A percentile compares a stretch with the other conserved stretches of the same genome.
Conservation (phyloP, 2,888 invertebrate species). For the Eristalis tenax region DNA sequence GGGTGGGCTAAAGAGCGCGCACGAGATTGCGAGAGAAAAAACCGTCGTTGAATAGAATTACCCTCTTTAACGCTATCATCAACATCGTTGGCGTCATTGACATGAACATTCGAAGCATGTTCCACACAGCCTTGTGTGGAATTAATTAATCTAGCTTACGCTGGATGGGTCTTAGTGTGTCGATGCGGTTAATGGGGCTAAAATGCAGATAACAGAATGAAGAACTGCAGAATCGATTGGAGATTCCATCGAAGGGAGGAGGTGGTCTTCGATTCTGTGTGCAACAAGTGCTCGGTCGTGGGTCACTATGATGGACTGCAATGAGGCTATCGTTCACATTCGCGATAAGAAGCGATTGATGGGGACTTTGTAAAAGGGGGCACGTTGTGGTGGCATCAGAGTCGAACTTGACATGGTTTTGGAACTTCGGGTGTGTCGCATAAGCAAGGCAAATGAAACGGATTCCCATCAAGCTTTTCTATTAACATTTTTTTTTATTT, state of each 20-base stretch:
- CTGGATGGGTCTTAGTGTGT: background rate
- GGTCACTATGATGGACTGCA: background rate
- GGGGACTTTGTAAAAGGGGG: background rate
- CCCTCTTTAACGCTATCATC: conserved; percentile 38
- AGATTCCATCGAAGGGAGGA: background rate
- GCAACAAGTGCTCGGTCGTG: background rate
- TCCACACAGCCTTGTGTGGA: conserved; percentile 41
- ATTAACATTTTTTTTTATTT: too few relatives aligned
- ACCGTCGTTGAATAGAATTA: conserved; percentile 39
- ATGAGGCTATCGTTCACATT: background rate
- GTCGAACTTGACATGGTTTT: background rate
- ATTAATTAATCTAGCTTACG: conserved; percentile 32
- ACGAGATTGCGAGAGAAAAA: background rate
- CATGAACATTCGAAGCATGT: conserved; percentile 55
- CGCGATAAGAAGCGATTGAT: background rate
- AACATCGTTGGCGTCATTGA: conserved; percentile 53
- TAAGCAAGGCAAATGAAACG: too few relatives aligned
- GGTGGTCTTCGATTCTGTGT: background rate
- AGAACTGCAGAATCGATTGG: conserved; percentile 32
- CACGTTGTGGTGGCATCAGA: background rate
- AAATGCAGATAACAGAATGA: conserved; percentile 20
- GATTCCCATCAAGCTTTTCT: too few relatives aligned
- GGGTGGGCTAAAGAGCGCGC: background rate
- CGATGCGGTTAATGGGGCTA: conserved; percentile 12
- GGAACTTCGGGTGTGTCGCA: too few relatives aligned